A percentile compares a stretch with the other conserved stretches of the same genome.
Conservation (phyloP, 2,888 invertebrate species). For the Venustoraphidia nigricollis region DNA sequence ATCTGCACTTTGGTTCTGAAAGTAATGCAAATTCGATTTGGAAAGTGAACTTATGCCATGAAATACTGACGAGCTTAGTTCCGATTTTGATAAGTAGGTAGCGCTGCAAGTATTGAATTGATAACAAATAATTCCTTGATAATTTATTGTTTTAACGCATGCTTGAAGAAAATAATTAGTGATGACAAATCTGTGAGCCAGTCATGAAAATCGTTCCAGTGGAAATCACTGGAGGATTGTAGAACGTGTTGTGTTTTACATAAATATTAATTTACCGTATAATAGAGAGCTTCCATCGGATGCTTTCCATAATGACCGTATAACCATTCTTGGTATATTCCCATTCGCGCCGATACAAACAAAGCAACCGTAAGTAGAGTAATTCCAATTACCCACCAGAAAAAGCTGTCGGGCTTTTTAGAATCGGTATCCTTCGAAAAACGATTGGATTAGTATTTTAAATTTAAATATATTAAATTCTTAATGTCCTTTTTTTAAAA, state of each 20-base stretch:
- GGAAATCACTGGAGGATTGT: too few species aligned
- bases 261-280: conserved; percentile 39
- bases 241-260: not conserved
- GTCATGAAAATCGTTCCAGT: not conserved
- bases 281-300: conserved; percentile 76
- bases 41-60: too few species aligned
- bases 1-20: too few species aligned
- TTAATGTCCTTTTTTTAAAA: too few species aligned
- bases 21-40: too few species aligned
- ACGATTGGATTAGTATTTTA: not conserved
- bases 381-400: conserved; percentile 59
- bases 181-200: too few species aligned
- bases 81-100: too few species aligned
- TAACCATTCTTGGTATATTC: conserved; percentile 75
- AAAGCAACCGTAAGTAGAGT: conserved; percentile 71
- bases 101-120: too few species aligned
- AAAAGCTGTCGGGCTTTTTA: conserved; percentile 30
- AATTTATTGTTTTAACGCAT: conserved; percentile 1
- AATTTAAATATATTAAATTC: conserved; percentile 7
- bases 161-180: not conserved
- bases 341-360: conserved; percentile 88
- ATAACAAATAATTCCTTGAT: not conserved
- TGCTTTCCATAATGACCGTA: conserved; percentile 78
- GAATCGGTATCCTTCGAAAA: not conserved
- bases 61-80: too few species aligned